Evolutionary conservation across 1,140 invertebrate species (phyloP).

Genomic region (Diachasmimorpha longicaudata): DNA sequence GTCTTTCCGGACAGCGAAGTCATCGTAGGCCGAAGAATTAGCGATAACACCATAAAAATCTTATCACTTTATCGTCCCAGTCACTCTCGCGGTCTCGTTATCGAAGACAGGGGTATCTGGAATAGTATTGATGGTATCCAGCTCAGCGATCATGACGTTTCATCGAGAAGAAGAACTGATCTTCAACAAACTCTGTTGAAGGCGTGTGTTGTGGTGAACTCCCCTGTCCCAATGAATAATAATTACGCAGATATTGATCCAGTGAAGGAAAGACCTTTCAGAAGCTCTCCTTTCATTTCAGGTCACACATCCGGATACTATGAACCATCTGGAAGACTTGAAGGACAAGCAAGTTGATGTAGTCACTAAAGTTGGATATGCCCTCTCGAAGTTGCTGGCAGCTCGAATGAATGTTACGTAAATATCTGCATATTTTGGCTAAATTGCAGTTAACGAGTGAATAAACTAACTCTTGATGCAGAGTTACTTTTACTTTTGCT

Average conservation of each 20-base stretch:
- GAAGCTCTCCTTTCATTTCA: slow-evolving; percentile 5
- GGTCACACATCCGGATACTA: slow-evolving; percentile 66
- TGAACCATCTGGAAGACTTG: slow-evolving; percentile 68
- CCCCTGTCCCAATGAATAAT: background rate
- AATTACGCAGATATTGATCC: background rate
- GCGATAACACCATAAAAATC: slow-evolving; percentile 26
- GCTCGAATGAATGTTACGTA: slow-evolving; percentile 66
- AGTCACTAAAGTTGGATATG: slow-evolving; percentile 69
- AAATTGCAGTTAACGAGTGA: background rate
- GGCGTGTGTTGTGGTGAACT: slow-evolving; percentile 46
- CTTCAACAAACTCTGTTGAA: slow-evolving; percentile 38
- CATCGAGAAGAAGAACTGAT: slow-evolving; percentile 40
- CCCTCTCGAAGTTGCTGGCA: slow-evolving; percentile 62
- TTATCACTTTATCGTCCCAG: slow-evolving; percentile 43
- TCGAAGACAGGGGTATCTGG: slow-evolving; percentile 45
- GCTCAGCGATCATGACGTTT: background rate
- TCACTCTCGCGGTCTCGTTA: slow-evolving; percentile 22
- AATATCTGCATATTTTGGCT: background rate
- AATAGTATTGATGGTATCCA: slow-evolving; percentile 25
- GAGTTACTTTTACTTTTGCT: slow-evolving; percentile 57
- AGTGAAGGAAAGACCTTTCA: background rate
- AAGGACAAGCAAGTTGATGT: slow-evolving; percentile 67
- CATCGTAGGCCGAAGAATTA: slow-evolving; percentile 15
- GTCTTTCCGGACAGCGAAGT: slow-evolving; percentile 47
- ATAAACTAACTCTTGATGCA: slow-evolving; percentile 7